phyloP scores from a whole-genome alignment of 2,113 vertebrate genomes.

The Crotalus tigris region DNA sequence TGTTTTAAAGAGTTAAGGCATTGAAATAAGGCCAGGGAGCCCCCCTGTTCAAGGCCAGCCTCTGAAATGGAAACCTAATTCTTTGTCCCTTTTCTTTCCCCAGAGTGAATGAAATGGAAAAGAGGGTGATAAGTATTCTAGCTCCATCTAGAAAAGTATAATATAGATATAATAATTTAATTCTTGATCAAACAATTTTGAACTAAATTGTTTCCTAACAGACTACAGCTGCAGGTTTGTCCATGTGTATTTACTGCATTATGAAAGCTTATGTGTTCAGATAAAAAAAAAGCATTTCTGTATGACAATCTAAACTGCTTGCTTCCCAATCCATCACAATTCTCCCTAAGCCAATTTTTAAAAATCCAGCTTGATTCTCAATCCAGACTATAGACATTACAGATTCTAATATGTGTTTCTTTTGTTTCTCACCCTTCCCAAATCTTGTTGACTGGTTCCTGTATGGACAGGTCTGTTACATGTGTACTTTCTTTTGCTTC shows the following conservation, averaged over 20 bases:
- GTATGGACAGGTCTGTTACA: not conserved
- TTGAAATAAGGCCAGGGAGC: not conserved
- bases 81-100: not conserved
- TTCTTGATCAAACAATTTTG: not conserved
- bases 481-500: not conserved
- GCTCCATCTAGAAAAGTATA: not conserved
- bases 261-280: not conserved
- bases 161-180: not conserved
- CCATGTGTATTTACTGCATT: not conserved
- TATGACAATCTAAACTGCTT: not conserved
- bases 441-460: not conserved
- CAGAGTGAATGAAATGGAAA: not conserved
- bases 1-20: not conserved
- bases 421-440: not conserved
- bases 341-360: not conserved
- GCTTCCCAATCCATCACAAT: not conserved
- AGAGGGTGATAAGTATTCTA: not conserved
- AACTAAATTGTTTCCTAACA: not conserved
- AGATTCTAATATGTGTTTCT: not conserved
- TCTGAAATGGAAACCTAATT: not conserved
- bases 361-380: not conserved
- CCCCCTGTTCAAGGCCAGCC: not conserved
- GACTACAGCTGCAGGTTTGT: not conserved
- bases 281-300: not conserved
- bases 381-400: not conserved